Base-by-base conservation (phyloP, 2,888 invertebrate species). In the Lithophane ornitopus region DNA sequence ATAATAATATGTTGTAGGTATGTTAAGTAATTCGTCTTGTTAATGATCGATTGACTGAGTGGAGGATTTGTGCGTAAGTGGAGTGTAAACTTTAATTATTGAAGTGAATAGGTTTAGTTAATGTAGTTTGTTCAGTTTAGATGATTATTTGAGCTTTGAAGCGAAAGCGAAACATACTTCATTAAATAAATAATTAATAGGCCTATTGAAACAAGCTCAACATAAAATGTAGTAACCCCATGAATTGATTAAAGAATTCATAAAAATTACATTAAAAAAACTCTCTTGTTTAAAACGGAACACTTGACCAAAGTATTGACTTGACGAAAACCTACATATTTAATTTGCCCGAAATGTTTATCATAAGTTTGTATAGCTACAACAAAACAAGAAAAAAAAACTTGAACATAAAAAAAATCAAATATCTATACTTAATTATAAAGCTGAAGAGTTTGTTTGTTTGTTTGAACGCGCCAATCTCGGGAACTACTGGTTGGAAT, bases 341-440 rank as follows among this genome's bases (percentile, higher is more conserved):
- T 70, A 56, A 79, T 76, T 70, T 52, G 34, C 58, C 14, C 28
- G 70, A 74, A 84, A 54, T 72, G 41, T 62, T 70, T 49, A 69
- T 65, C 28, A 70, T n/a, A 66, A 71, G n/a, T 72, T 74, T 68
- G 49, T 46, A 54, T 58, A 68, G 46, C 58, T 78, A 59, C 65
- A 28, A 70, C 3, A 68, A 69, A 75, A 61, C 1, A 70, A 65
- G 28, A 71, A 14, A 34, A 74, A 56, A n/a, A n/a, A n/a, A n/a
- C n/a, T n/a, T n/a, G n/a, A n/a, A n/a, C n/a, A n/a, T n/a, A n/a
- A n/a, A n/a, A n/a, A n/a, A n/a, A n/a, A n/a, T n/a, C n/a, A n/a
- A n/a, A n/a, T n/a, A n/a, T n/a, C n/a, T n/a, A n/a, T n/a, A n/a
- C n/a, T n/a, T n/a, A n/a, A n/a, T n/a, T n/a, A n/a, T n/a, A n/a